Percentiles rank a stretch among this genome's conserved stretches.
These are phyloP conservation scores for Archaeoteleia sp. DNA, from an alignment of 2,888 invertebrate species.

Conservation along the genomic window DNA sequence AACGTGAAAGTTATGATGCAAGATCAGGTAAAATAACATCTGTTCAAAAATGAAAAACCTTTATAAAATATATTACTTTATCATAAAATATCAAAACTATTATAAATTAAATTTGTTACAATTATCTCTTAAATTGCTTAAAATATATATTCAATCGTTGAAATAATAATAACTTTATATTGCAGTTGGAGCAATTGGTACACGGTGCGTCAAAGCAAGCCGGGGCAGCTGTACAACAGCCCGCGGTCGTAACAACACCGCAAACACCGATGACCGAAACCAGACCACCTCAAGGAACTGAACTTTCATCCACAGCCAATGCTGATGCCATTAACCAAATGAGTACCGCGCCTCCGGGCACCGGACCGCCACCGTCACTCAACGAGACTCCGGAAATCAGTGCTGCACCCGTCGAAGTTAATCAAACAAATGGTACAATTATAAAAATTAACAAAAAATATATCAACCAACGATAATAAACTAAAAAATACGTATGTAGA, in stretches of 20 bases:
- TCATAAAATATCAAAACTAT: not conserved
- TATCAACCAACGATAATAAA: too few relatives aligned
- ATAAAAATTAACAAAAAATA: too few relatives aligned
- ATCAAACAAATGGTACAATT: constrained; percentile 69
- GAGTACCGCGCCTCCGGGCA: constrained; percentile 71
- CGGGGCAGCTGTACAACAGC: constrained; percentile 55
- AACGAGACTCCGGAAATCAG: constrained; percentile 66
- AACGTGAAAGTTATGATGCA: constrained; percentile 89
- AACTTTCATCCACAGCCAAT: constrained; percentile 47
- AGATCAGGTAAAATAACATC: constrained; percentile 87
- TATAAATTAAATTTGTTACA: constrained; percentile 5
- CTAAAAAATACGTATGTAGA: too few relatives aligned
- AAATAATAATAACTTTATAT: too few relatives aligned
- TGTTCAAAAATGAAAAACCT: too few relatives aligned
- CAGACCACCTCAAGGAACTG: constrained; percentile 71
- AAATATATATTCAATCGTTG: too few relatives aligned
- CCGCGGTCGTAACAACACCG: constrained; percentile 71
- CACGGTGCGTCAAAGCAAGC: constrained; percentile 71
- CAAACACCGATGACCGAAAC: constrained; percentile 67
- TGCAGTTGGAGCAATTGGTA: constrained; percentile 72
- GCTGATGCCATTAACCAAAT: constrained; percentile 68
- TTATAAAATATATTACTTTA: too few relatives aligned
- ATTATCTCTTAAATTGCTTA: too few relatives aligned
- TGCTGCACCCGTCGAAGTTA: constrained; percentile 59
- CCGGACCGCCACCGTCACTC: constrained; percentile 68